Base-by-base conservation (phyloP, 2,888 invertebrate species). In the Rhingia rostrata region DNA sequence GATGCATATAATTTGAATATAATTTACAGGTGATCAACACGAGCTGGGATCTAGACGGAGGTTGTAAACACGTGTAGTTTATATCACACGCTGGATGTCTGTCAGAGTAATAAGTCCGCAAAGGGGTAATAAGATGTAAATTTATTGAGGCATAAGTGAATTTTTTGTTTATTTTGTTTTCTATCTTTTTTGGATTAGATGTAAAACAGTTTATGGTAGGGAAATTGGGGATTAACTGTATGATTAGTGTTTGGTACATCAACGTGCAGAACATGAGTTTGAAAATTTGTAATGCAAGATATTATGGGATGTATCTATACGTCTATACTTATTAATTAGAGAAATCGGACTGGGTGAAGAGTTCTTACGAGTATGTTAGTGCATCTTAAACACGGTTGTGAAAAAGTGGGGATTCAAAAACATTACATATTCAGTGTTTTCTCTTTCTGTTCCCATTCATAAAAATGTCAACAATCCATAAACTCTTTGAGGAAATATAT, bases 21-120 rank as follows among this genome's bases (percentile, higher is more conserved):
- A 73, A 58, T 83, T 63, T 73, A 64, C 63, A 64, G 70, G 70
- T 70, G 69, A 72, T 66, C 60, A 41, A 75, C 41, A 67, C 77
- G 77, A 67, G 61, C 74, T 63, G 45, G 73, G 72, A 63, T 72
- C 35, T 9, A 37, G 41, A 47, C n/a, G n/a, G 45, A 45, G 30
- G 58, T 51, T 74, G 64, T 74, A 58, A 74, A 74, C 74, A 74
- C 58, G 33, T 49, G 4, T n/a, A 39, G 41, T 74, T 74, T 74
- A 74, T 66, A 30, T 43, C 6, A 6, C 10, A 49, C 7, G 58
- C 58, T 66, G 3, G 33, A 63, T 64, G 12, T 22, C 1, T 73
- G 63, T 63, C 54, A 22, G 54, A n/a, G 49, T 58, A 58, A 33
- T 54, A 4, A n/a, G 39, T 32, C 32, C 37, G 56, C 30, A 63